Evolutionary conservation across 2,797 vertebrate genomes (phyloP).

Genomic region (Gadopsis bispinosus): DNA sequence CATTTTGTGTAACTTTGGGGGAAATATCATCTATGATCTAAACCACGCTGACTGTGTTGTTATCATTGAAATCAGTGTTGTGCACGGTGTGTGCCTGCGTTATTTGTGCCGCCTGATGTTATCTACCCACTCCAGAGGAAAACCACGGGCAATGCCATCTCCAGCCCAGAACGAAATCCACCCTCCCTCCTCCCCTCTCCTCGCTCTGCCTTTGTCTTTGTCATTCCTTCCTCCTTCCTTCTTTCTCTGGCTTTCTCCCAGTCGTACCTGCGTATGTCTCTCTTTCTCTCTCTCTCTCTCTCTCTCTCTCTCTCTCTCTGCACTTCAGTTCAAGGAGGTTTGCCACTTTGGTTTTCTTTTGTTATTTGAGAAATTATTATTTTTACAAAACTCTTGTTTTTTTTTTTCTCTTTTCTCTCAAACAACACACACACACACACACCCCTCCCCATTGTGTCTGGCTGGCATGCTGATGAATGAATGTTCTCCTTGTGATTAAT

Average conservation of each 20-base stretch:
- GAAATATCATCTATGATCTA: conserved; percentile 31
- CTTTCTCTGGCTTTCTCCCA: conserved; percentile 25
- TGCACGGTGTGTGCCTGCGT: conserved; percentile 27
- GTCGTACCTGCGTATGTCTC: conserved; percentile 37
- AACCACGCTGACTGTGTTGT: conserved; percentile 20
- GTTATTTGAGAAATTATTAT: not conserved
- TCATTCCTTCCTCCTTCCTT: conserved; percentile 51
- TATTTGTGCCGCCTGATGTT: conserved; percentile 58
- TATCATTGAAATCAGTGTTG: conserved; percentile 37
- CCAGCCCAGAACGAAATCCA: conserved; percentile 50
- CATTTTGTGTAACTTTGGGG: conserved; percentile 5
- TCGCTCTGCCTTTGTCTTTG: conserved; percentile 69
- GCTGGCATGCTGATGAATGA: conserved; percentile 77
- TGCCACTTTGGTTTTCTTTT: conserved; percentile 30
- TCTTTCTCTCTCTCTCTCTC: not conserved
- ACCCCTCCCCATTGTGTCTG: conserved; percentile 70
- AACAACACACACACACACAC: conserved; percentile 7
- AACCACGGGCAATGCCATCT: conserved; percentile 61
- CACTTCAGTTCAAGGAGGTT: conserved; percentile 9
- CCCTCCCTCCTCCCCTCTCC: conserved; percentile 29
- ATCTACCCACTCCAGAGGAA: conserved; percentile 62
- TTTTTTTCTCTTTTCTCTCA: conserved; percentile 18
- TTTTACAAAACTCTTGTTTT: conserved; percentile 25
- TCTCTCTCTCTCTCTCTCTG: not conserved
- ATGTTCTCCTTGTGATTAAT: conserved; percentile 60